Evolutionary conservation across 2,113 vertebrate species (phyloP), one percentile per base, ranked within the genome.

Genomic region (Macaca nemestrina): DNA sequence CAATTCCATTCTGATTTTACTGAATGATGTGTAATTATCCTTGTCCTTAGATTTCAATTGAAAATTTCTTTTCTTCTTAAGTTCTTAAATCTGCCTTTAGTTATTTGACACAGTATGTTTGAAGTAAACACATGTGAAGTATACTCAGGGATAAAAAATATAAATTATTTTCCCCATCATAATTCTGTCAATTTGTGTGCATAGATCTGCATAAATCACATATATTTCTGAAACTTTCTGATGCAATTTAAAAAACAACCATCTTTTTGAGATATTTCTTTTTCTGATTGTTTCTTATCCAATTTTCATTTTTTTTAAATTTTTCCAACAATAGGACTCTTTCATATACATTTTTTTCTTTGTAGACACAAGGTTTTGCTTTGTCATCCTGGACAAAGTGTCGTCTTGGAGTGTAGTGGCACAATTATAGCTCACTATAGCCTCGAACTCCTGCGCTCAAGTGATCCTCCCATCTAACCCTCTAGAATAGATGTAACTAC

Each of bases 1-100:
- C 40, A 76, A n/a, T 90, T 72, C 23, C 88, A 88, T 76, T 59
- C 50, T 30, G 20, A 45, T 61, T 40, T 68, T 75, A 89, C 32
- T 84, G 35, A 95, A 38, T 84, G 40, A 81, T 25, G 6, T 11
- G 20, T 25, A 52, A 43, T 91, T 76, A 68, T 38, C 23, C 18
- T 91, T n/a, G 4, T 88, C 35, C 84, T 17, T n/a, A 76, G 80
- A 70, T 82, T 94, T 90, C 16, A 92, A 97, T 1, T 88, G n/a
- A 82, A 81, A 93, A 40, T 48, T 20, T 94, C 50, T 80, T 95
- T 79, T 79, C 57, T 83, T 97, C 79, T 78, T 50, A 84, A 40
- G 78, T 22, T 55, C 67, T 79, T 67, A 79, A 59, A 83, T 67
- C 6, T 75, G 43, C 17, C 5, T 17, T 84, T 79, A 67, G 35